Percentiles rank a stretch among this genome's conserved stretches.
Evolutionary conservation across 2,797 vertebrate genomes (phyloP).

Genomic region (Premnoplex brunnescens): DNA sequence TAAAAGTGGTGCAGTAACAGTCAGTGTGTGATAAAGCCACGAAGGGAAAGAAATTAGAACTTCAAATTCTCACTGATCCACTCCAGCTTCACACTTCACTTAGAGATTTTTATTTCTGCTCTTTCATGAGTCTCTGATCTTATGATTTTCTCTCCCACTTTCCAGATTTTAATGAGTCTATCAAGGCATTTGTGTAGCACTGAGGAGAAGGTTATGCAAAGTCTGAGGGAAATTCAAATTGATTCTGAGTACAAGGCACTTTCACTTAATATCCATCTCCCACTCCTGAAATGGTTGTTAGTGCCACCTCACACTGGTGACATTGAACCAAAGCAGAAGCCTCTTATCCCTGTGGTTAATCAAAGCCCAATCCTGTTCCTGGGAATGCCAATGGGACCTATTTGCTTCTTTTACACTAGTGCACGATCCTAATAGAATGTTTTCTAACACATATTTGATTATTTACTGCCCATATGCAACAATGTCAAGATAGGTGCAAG

Average conservation of each 20-base stretch:
- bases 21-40: background rate
- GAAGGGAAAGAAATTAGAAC: conserved; percentile 7
- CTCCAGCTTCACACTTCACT: background rate
- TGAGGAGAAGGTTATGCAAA: conserved; percentile 52
- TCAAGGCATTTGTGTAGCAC: conserved; percentile 29
- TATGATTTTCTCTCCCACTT: conserved; percentile 5
- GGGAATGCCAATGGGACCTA: background rate
- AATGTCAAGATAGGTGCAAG: rapidly evolving
- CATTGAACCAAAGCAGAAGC: background rate
- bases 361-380: background rate
- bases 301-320: background rate
- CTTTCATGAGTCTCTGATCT: conserved; percentile 10
- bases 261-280: background rate
- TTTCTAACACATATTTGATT: rapidly evolving
- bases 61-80: conserved; percentile 6
- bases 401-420: background rate
- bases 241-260: conserved; percentile 2
- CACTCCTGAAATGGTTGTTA: background rate
- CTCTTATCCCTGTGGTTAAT: background rate
- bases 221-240: conserved; percentile 49
- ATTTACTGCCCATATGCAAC: background rate
- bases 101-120: background rate
- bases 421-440: background rate
- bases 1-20: background rate
- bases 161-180: conserved; percentile 46